phyloP scores from a whole-genome alignment of 2,113 vertebrate species.

The Cryptomyrus ogoouensis region DNA sequence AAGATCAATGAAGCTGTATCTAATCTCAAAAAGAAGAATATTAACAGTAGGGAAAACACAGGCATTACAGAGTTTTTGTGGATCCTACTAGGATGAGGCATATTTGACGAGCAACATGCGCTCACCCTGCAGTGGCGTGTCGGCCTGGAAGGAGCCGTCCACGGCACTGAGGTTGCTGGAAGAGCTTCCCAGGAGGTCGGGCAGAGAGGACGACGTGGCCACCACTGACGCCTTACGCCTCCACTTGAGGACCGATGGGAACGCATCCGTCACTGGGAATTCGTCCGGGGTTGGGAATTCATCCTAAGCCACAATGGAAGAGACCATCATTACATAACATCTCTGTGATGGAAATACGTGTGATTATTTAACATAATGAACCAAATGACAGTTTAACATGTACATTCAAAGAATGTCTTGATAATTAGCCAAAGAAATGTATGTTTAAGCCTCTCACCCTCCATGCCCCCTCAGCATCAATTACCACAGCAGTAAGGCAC shows the following conservation, averaged over 20 bases:
- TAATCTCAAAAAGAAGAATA: not conserved
- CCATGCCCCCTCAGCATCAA: not conserved
- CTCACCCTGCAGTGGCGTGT: constrained; percentile 67
- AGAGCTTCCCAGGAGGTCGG: constrained; percentile 72
- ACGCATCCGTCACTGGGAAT: constrained; percentile 55
- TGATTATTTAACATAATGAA: not conserved
- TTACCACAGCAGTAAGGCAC: not conserved
- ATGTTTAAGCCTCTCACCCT: not conserved
- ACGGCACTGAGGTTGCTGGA: constrained; percentile 64
- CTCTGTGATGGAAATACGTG: not conserved
- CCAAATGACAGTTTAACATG: not conserved
- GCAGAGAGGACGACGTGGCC: constrained; percentile 72
- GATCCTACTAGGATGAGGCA: not conserved
- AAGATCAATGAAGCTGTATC: not conserved
- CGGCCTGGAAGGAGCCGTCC: constrained; percentile 68
- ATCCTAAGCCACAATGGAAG: constrained; percentile 40
- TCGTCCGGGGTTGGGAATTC: constrained; percentile 65
- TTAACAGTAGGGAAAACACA: not conserved
- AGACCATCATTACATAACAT: not conserved
- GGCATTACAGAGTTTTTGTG: not conserved
- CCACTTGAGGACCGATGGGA: constrained; percentile 73
- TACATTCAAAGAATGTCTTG: not conserved
- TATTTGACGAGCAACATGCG: not conserved
- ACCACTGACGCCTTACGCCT: constrained; percentile 72
- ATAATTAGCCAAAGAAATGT: not conserved